A percentile compares a stretch with the other conserved stretches of the same genome.
Conservation (phyloP, 2,797 vertebrate species). For the Hippopotamyrus pictus region DNA sequence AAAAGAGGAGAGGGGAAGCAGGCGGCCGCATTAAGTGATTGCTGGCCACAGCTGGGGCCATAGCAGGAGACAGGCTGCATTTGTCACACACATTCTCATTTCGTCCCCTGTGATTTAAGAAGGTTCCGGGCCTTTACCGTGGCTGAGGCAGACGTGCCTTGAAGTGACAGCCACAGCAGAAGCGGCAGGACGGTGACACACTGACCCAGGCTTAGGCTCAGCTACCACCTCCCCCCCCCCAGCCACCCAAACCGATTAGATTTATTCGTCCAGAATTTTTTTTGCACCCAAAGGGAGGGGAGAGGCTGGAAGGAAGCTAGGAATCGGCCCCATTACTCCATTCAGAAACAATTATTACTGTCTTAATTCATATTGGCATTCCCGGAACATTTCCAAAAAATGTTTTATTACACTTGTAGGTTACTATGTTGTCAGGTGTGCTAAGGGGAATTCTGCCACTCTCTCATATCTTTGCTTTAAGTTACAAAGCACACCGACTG, state of each 20-base stretch:
- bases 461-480: background rate
- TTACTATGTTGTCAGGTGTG: background rate
- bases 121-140: constrained; percentile 32
- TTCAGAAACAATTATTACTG: background rate
- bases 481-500: background rate
- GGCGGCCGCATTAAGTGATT: background rate
- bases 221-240: background rate
- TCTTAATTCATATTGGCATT: background rate
- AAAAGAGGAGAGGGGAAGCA: background rate
- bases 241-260: background rate
- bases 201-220: background rate
- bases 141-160: constrained; percentile 24
- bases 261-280: too few relatives aligned
- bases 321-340: background rate
- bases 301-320: background rate
- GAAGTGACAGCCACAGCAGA: constrained; percentile 14
- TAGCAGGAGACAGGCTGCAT: constrained; percentile 34
- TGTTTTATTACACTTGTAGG: background rate
- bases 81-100: constrained; percentile 39
- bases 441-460: background rate
- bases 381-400: background rate
- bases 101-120: constrained; percentile 36
- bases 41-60: constrained; percentile 24
- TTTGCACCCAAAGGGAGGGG: background rate
- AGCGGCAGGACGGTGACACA: background rate